Evolutionary conservation across 2,113 vertebrate genomes (phyloP), one percentile per base, ranked within the genome.

Genomic region (Theropithecus gelada): DNA sequence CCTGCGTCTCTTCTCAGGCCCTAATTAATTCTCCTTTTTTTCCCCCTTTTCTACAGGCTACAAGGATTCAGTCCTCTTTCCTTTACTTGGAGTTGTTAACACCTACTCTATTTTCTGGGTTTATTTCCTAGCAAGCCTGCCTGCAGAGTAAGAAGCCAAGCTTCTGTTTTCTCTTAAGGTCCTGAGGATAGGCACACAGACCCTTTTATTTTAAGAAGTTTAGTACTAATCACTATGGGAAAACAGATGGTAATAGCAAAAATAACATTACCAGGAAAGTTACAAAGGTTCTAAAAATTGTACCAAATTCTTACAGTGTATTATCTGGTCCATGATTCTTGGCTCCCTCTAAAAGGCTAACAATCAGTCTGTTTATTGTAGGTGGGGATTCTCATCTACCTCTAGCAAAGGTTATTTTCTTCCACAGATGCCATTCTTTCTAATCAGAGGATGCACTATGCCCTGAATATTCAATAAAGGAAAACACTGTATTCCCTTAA

Each of bases 191-290:
- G 97, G 66, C 66, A 88, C 79, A 68, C 30, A 93, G 18, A 66
- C 82, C 76, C 59, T 89, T 90, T 90, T 97, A 97, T 96, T 97
- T 96, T 96, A 90, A 96, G 96, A 96, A 88, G 25, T 76, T 97
- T 79, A 96, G 48, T 97, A 68, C 93, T 97, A 93, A 93, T 97
- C 90, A 92, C 82, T 92, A 45, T 93, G 68, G 52, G 52, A 75
- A 96, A 96, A 73, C 93, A 97, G 94, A 97, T 95, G 93, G 79
- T 91, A 92, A 94, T 93, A 96, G 73, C 75, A 95, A 96, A 97
- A 95, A 97, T 96, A 97, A 82, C 73, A 55, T 82, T 82, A 73
- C 90, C 81, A 95, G 35, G 57, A 91, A 93, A 88, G 18, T 84
- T 80, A 87, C 9, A 88, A 96, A 96, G 78, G 85, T 93, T 97